Percentiles rank a stretch among this genome's conserved stretches.
phyloP scores from a whole-genome alignment of 2,888 invertebrate genomes.

The Gymnoscelis rufifasciata region DNA sequence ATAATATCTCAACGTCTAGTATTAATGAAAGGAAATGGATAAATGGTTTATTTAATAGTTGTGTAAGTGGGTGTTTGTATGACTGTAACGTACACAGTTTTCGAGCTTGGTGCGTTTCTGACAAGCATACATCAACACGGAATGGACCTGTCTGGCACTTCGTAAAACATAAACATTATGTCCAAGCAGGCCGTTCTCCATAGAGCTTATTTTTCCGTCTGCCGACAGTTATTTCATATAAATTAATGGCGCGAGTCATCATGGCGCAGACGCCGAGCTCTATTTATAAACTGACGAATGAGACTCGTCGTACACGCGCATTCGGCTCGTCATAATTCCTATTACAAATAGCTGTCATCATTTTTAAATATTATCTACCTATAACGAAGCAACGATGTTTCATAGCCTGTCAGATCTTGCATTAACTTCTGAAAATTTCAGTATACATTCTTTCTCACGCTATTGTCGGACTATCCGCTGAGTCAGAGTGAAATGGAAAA shows the following conservation, averaged over 20 bases:
- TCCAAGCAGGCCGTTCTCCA: constrained; percentile 71
- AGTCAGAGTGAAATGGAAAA: constrained; percentile 52
- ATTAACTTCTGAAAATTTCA: constrained; percentile 37
- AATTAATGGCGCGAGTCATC: constrained; percentile 79
- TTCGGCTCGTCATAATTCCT: constrained; percentile 76
- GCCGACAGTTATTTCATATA: constrained; percentile 80
- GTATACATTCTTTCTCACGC: constrained; percentile 31
- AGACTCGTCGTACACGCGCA: constrained; percentile 74
- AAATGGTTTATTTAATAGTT: constrained; percentile 42
- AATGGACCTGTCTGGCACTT: constrained; percentile 57
- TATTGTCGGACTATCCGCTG: constrained; percentile 21
- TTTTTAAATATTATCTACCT: constrained; percentile 51
- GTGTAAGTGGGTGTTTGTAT: constrained; percentile 41
- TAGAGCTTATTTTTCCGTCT: constrained; percentile 76
- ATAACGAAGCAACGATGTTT: constrained; percentile 41
- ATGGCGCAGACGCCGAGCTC: constrained; percentile 76
- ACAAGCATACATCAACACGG: constrained; percentile 62
- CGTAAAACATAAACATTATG: constrained; percentile 78
- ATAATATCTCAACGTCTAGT: constrained; percentile 34
- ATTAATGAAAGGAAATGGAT: constrained; percentile 43
- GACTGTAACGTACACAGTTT: constrained; percentile 44
- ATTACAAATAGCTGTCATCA: constrained; percentile 78
- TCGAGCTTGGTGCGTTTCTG: constrained; percentile 49
- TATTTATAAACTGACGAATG: constrained; percentile 79
- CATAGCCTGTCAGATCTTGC: constrained; percentile 38